A percentile compares a stretch with the other conserved stretches of the same genome.
Evolutionary conservation across 2,888 invertebrate genomes (phyloP).

Genomic region (Drosophila suboccidentalis): DNA sequence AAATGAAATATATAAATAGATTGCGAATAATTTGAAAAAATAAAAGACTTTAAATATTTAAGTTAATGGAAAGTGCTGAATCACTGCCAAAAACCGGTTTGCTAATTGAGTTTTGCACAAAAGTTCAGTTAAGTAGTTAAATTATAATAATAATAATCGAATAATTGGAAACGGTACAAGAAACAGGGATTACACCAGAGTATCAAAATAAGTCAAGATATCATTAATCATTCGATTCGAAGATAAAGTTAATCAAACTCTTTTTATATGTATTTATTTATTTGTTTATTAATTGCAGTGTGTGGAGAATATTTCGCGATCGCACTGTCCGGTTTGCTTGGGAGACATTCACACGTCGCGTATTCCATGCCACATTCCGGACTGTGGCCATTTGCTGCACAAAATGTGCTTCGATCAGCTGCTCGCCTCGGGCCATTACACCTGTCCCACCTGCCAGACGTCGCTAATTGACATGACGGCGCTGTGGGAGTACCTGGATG

Average conservation of each 20-base stretch:
- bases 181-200: constrained; percentile 8
- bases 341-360: constrained; percentile 97
- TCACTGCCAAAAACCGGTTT: constrained; percentile 36
- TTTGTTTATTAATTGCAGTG: constrained; percentile 88
- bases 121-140: constrained; percentile 40
- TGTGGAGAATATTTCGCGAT: constrained; percentile 94
- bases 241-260: constrained; percentile 25
- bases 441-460: constrained; percentile 95
- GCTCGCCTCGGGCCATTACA: constrained; percentile 91
- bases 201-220: background rate
- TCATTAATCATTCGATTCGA: constrained; percentile 18
- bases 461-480: constrained; percentile 95
- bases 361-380: constrained; percentile 95
- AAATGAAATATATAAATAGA: constrained; percentile 27
- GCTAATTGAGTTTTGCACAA: constrained; percentile 13
- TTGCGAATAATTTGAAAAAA: constrained; percentile 24
- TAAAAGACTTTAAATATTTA: constrained; percentile 21
- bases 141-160: constrained; percentile 8
- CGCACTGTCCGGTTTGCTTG: constrained; percentile 95
- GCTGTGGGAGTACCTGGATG: constrained; percentile 91
- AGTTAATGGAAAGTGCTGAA: constrained; percentile 34
- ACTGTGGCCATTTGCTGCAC: constrained; percentile 95
- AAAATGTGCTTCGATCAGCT: constrained; percentile 94
- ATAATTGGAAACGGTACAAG: constrained; percentile 31
- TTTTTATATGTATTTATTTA: constrained; percentile 24